Evolutionary conservation across 2,888 invertebrate genomes (phyloP), one percentile per base, ranked within the genome.

Genomic region (Lycophotia porphyrea): DNA sequence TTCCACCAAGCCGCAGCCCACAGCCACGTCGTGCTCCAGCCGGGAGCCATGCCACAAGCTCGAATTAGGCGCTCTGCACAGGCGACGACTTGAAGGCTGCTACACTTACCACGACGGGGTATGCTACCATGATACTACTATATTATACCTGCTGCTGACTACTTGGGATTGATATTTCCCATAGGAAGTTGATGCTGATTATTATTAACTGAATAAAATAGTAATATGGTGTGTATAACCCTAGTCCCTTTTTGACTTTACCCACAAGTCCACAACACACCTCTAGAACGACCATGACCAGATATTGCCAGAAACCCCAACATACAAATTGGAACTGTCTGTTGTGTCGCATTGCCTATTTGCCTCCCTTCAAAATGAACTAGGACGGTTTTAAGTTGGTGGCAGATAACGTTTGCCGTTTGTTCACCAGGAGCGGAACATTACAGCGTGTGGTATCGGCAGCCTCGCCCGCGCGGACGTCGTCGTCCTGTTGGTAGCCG

Each of bases 21-120:
- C 93, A 27, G 31, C 81, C 49, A 77, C 88, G 49, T 96, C 96
- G 0, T 94, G 91, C 8, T 93, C 94, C 0, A 96, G 96, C 47
- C 95, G 96, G 44, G 97, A 97, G 88, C 98, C 98, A 0, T 98
- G 98, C 90, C 98, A 98, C 88, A 98, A 98, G 92, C 94, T 98
- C 72, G 96, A 97, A 78, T 94, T 98, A 85, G 98, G 98, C 84
- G 96, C 97, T 74, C 95, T 98, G 83, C 96, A 97, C 7, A 95
- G 98, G 49, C 94, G 98, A 82, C 96, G 97, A 76, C 96, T 98
- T 42, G 97, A 97, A 78, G 98, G 97, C 74, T 98, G 98, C 91
- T 98, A 97, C 90, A 98, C 98, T 71, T 97, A 98, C 87, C 98
- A 98, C 94, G 97, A 97, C 58, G 95, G 97, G 95, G 98, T 98